Evolutionary conservation across 2,888 invertebrate genomes (phyloP).

Genomic region (Abrostola triplasia): DNA sequence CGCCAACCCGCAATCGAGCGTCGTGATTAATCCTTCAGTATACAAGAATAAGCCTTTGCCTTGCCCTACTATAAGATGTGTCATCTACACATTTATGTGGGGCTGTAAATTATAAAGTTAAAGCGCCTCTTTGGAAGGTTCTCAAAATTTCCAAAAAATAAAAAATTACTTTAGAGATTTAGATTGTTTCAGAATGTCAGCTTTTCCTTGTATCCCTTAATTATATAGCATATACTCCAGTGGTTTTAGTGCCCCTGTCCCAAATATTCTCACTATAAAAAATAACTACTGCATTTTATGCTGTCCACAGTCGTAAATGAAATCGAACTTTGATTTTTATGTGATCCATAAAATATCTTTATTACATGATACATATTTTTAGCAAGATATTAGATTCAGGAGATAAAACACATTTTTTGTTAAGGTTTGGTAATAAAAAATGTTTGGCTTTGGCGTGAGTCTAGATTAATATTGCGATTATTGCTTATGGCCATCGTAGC

Average conservation of each 20-base stretch:
- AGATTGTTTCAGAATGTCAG: no score
- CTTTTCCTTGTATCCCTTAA: background rate
- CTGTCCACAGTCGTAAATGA: conserved; percentile 49
- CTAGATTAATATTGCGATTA: conserved; percentile 14
- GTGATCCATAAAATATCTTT: conserved; percentile 43
- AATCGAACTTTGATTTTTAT: conserved; percentile 53
- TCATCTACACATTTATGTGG: no score
- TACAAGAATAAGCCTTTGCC: no score
- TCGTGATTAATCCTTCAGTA: no score
- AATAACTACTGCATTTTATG: conserved; percentile 54
- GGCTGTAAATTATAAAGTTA: no score
- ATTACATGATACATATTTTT: conserved; percentile 35
- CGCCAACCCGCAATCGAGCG: no score
- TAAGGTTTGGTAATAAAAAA: conserved; percentile 35
- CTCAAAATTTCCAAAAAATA: no score
- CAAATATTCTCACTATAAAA: conserved; percentile 38
- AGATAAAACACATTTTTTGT: conserved; percentile 28
- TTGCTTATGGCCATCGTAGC: conserved; percentile 6
- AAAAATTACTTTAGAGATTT: no score
- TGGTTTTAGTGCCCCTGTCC: conserved; percentile 19
- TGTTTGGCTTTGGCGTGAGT: conserved; percentile 2
- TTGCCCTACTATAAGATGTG: no score
- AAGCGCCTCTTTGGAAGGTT: no score
- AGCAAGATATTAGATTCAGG: conserved; percentile 21
- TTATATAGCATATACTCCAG: background rate